Conservation (phyloP, 2,888 invertebrate genomes). For the Zele albiditarsus region DNA sequence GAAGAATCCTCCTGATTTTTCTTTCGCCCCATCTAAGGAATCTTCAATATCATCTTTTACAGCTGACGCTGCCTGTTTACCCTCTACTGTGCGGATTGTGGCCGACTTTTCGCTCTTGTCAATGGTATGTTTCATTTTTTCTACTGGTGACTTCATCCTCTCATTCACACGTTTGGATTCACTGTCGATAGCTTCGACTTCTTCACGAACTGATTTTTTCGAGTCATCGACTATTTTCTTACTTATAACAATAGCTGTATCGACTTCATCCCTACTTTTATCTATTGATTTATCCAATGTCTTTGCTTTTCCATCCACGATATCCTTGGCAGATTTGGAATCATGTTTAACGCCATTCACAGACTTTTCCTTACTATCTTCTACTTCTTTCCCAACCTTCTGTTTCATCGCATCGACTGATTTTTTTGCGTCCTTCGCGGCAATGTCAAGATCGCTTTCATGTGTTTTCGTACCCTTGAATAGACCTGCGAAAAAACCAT, state of each 20-base stretch:
- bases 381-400: conserved; percentile 45
- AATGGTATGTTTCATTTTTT: conserved; percentile 31
- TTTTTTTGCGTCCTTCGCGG: conserved; percentile 47
- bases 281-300: conserved; percentile 52
- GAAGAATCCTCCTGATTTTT: conserved; percentile 48
- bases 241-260: conserved; percentile 47
- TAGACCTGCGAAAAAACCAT: conserved; percentile 61
- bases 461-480: conserved; percentile 61
- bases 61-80: conserved; percentile 46
- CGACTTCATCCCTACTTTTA: conserved; percentile 50
- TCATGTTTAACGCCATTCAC: conserved; percentile 47
- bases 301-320: conserved; percentile 45
- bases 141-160: conserved; percentile 34
- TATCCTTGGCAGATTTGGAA: conserved; percentile 46
- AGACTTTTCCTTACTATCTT: conserved; percentile 47
- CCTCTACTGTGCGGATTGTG: conserved; percentile 37
- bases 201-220: conserved; percentile 38
- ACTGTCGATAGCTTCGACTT: conserved; percentile 36
- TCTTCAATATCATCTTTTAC: conserved; percentile 46
- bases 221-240: conserved; percentile 73
- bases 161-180: conserved; percentile 33
- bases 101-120: conserved; percentile 27
- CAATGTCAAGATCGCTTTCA: conserved; percentile 53
- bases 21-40: conserved; percentile 35
- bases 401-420: conserved; percentile 48